A percentile compares a stretch with the other conserved stretches of the same genome.
These are phyloP conservation scores for Bagarius yarrelli DNA, from an alignment of 2,113 vertebrate genomes.

Conservation along the genomic window DNA sequence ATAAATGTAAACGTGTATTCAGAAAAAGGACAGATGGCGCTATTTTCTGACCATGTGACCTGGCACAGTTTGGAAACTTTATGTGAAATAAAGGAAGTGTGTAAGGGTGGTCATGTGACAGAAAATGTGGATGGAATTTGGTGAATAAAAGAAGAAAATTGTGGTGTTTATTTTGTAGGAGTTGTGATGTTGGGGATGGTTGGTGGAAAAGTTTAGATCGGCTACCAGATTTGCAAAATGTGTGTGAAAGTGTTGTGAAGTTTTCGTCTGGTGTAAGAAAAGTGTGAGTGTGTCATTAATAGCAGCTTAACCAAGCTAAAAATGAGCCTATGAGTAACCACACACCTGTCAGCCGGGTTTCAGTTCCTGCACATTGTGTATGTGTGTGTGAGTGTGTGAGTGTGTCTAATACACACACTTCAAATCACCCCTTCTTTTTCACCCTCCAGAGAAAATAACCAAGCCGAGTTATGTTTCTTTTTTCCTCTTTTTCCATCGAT, in stretches of 20 bases:
- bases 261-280: slow-evolving; percentile 56
- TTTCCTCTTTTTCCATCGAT: slow-evolving; percentile 54
- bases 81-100: too few species aligned
- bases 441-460: slow-evolving; percentile 42
- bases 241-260: background rate
- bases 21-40: too few species aligned
- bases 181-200: too few species aligned
- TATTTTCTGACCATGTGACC: too few species aligned
- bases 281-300: slow-evolving; percentile 69
- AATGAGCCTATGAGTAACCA: slow-evolving; percentile 63
- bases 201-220: too few species aligned
- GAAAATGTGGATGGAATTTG: too few species aligned
- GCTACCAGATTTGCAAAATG: too few species aligned
- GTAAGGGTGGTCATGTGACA: too few species aligned
- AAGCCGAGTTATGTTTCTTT: slow-evolving; percentile 50
- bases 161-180: too few species aligned
- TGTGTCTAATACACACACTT: slow-evolving; percentile 32
- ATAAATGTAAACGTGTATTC: too few species aligned
- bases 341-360: slow-evolving; percentile 57
- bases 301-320: slow-evolving; percentile 69
- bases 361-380: slow-evolving; percentile 38
- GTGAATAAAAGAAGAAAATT: too few species aligned
- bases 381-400: slow-evolving; percentile 25
- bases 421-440: slow-evolving; percentile 62
- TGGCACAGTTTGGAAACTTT: too few species aligned